Base-by-base conservation (phyloP, 2,888 invertebrate species). In the Priocnemis perturbator region DNA sequence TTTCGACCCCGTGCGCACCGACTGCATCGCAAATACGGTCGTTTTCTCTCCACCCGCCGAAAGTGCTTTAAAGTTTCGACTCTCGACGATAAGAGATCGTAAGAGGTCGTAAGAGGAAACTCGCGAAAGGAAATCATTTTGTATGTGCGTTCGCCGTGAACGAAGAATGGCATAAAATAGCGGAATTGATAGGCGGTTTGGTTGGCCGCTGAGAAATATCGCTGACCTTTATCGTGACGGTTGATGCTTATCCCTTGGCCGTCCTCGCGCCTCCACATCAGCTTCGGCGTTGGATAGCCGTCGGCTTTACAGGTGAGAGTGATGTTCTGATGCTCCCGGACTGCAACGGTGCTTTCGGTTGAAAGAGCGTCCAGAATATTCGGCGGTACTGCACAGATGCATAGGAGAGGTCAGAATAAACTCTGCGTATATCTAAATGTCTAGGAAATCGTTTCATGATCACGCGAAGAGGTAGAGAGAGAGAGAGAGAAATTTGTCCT, bases 191-290 rank as follows among this genome's bases (percentile, higher is more conserved):
- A 53, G n/a, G 14, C 14, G 0, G 21, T 21, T 53, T 3, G 23
- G 17, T 21, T 11, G 21, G 21, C 21, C 37, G 37, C 37, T n/a
- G 37, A 37, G 37, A 9, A 37, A 5, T 11, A 37, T 21, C 1
- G 52, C 78, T 74, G 91, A 96, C 96, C 95, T 93, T 96, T 96
- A 91, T 95, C 95, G 89, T 96, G 93, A 73, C 94, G 93, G 85
- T 96, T 96, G 48, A 96, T 93, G 37, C 93, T 93, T 86, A 97
- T 97, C 70, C 94, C 93, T 89, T 96, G 95, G 21, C 96, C 96
- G 86, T 97, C 97, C 87, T 97, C 97, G 61, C 97, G 91, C 74
- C 96, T 92, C 98, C 98, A 98, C 92, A 95, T 97, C 82, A 98
- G 95, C 90, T 95, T 95, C 14, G 98, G 98, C 23, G 93, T 92